A percentile compares a stretch with the other conserved stretches of the same genome.
These are phyloP conservation scores for Erebia ligea DNA, from an alignment of 2,888 invertebrate species.

Conservation along the genomic window DNA sequence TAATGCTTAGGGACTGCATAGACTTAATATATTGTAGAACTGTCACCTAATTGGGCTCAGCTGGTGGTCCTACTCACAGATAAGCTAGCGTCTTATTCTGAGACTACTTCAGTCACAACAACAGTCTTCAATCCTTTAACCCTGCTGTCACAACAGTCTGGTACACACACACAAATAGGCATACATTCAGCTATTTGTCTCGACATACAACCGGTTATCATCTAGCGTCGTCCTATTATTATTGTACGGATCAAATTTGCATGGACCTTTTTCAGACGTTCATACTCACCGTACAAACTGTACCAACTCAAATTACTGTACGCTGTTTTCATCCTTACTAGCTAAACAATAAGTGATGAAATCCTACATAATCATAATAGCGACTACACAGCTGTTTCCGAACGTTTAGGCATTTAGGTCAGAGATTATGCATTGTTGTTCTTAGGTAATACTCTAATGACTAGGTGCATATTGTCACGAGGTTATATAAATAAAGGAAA, in stretches of 20 bases:
- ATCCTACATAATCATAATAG: conserved; percentile 21
- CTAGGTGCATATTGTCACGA: conserved; percentile 40
- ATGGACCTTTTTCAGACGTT: conserved; percentile 30
- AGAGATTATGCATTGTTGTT: conserved; percentile 47
- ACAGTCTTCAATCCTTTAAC: not conserved
- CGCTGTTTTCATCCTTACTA: conserved; percentile 27
- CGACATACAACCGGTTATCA: conserved; percentile 17
- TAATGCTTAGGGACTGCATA: not conserved
- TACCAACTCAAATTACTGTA: conserved; percentile 6
- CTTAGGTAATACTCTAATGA: conserved; percentile 44
- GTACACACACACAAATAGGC: not conserved
- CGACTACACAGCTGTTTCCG: conserved; percentile 29
- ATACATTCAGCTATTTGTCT: conserved; percentile 10
- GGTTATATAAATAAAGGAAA: conserved; percentile 39
- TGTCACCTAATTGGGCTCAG: no score
- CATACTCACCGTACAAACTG: conserved; percentile 12
- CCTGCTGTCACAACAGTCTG: not conserved
- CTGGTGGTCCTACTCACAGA: no score
- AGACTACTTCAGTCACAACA: not conserved
- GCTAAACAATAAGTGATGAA: conserved; percentile 33
- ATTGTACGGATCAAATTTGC: conserved; percentile 36
- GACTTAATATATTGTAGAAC: no score
- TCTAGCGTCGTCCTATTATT: conserved; percentile 27
- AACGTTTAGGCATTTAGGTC: conserved; percentile 44
- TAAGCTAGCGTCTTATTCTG: no score